These are phyloP conservation scores for Actinia tenebrosa DNA, from an alignment of 64 coral and sea anemone species.

Conservation along the genomic window DNA sequence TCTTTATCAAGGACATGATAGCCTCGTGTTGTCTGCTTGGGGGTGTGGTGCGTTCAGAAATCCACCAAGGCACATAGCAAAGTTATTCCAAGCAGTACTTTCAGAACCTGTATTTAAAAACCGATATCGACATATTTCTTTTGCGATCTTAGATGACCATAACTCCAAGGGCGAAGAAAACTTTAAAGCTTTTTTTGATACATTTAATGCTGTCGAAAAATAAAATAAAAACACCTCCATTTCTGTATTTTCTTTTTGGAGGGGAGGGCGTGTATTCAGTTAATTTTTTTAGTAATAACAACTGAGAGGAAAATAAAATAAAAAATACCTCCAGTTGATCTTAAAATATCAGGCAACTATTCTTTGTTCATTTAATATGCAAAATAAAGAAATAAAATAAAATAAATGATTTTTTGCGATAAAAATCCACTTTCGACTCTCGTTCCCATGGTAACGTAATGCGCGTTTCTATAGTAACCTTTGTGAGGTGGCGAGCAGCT, in stretches of 20 bases:
- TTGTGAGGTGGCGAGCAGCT: conserved; percentile 1
- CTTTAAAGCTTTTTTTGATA: conserved; percentile 59
- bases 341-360: no score
- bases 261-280: no score
- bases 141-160: conserved; percentile 82
- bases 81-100: conserved; percentile 73
- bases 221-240: not conserved
- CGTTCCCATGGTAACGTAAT: not conserved
- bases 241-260: no score
- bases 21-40: conserved; percentile 78
- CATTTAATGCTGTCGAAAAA: conserved; percentile 27
- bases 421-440: not conserved
- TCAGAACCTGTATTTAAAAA: conserved; percentile 56
- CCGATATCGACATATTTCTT: conserved; percentile 66
- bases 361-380: no score
- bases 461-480: not conserved
- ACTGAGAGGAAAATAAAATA: no score
- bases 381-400: no score
- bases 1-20: conserved; percentile 57
- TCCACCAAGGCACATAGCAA: conserved; percentile 69
- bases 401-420: no score
- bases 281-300: no score
- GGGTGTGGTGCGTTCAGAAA: conserved; percentile 91
- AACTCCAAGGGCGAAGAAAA: conserved; percentile 67
- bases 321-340: no score